These are phyloP conservation scores for Protosalanx chinensis DNA, from an alignment of 2,797 vertebrate species.

Conservation along the genomic window DNA sequence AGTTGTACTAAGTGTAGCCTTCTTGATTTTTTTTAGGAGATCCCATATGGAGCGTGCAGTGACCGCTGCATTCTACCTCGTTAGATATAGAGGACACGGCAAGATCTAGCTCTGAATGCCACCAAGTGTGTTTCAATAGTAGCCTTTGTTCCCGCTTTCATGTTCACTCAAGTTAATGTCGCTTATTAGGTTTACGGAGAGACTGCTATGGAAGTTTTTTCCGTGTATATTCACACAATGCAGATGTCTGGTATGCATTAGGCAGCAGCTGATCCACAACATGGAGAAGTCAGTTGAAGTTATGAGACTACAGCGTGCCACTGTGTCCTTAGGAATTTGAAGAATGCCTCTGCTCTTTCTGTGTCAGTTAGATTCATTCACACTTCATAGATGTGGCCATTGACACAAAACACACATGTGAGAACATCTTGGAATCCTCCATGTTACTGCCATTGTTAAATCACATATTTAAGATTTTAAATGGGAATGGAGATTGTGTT, in stretches of 20 bases:
- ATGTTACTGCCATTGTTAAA: slow-evolving; percentile 1
- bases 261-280: background rate
- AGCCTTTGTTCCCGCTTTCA: background rate
- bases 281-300: background rate
- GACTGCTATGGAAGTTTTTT: background rate
- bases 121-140: background rate
- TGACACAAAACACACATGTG: background rate
- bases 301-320: background rate
- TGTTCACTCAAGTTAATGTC: background rate
- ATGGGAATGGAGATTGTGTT: slow-evolving; percentile 32
- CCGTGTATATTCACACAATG: background rate
- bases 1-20: too few relatives aligned
- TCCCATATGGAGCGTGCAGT: background rate
- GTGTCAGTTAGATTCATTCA: slow-evolving; percentile 1
- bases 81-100: background rate
- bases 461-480: slow-evolving; percentile 24
- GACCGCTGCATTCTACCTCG: background rate
- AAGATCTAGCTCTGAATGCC: background rate
- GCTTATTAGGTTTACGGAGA: background rate
- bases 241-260: background rate
- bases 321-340: background rate
- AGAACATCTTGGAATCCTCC: background rate
- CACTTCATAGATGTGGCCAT: background rate
- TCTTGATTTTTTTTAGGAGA: too few relatives aligned
- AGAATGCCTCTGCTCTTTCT: background rate